Evolutionary conservation across 1,140 invertebrate genomes (phyloP).

Genomic region (Cydia amplana): DNA sequence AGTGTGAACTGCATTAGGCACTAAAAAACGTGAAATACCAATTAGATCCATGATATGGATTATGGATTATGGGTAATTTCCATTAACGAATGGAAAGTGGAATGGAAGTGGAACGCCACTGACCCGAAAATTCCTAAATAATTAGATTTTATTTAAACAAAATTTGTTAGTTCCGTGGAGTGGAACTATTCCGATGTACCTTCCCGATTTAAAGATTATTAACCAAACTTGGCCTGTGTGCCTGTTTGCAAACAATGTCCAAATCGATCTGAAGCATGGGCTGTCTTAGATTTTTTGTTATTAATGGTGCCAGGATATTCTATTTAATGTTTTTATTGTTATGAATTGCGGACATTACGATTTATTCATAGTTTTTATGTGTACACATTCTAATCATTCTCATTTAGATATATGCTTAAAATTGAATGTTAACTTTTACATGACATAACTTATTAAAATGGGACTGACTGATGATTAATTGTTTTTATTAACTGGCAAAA

Average conservation of each 20-base stretch:
- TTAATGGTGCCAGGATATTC: slow-evolving; percentile 48
- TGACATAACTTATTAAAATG: slow-evolving; percentile 72
- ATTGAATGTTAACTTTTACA: slow-evolving; percentile 68
- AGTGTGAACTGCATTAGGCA: no score
- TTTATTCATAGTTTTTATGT: slow-evolving; percentile 44
- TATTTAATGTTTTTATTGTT: slow-evolving; percentile 35
- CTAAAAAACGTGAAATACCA: no score
- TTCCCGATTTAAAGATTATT: neutral
- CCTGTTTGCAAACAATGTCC: neutral
- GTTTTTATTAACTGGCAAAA: slow-evolving; percentile 31
- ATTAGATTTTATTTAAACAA: no score
- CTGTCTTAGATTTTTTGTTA: slow-evolving; percentile 38
- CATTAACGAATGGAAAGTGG: no score
- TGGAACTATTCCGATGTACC: no score
- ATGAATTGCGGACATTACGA: slow-evolving; percentile 41
- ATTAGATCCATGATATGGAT: no score
- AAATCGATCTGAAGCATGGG: neutral
- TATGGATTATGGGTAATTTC: no score
- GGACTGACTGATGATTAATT: slow-evolving; percentile 55
- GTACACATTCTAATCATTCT: slow-evolving; percentile 46
- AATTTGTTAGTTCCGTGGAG: no score
- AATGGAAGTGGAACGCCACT: no score
- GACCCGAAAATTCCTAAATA: no score
- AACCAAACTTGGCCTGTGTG: neutral
- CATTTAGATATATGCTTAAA: slow-evolving; percentile 42